Evolutionary conservation across 2,797 vertebrate species (phyloP).

Genomic region (Arrhamphus sclerolepis): DNA sequence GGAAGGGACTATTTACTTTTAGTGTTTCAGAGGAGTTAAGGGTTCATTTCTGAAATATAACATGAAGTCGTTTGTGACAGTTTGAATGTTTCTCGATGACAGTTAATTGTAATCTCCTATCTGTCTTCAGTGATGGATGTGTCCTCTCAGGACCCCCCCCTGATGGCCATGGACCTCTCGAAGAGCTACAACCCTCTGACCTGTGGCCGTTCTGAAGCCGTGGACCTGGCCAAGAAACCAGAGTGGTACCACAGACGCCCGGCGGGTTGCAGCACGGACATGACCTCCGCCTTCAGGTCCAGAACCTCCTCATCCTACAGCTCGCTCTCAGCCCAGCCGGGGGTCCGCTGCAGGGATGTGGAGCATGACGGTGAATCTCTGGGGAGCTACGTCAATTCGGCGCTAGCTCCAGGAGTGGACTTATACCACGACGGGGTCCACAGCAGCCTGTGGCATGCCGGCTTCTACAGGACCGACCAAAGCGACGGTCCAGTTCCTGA

Average conservation of each 20-base stretch:
- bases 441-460: slow-evolving; percentile 64
- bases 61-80: not conserved
- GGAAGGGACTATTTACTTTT: no score
- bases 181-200: slow-evolving; percentile 64
- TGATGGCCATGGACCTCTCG: slow-evolving; percentile 76
- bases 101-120: not conserved
- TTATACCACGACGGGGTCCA: slow-evolving; percentile 58
- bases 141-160: slow-evolving; percentile 63
- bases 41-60: no score
- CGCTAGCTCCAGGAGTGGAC: slow-evolving; percentile 49
- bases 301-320: slow-evolving; percentile 54
- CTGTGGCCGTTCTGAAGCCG: slow-evolving; percentile 50
- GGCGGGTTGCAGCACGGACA: slow-evolving; percentile 50
- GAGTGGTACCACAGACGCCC: slow-evolving; percentile 74
- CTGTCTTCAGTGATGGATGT: slow-evolving; percentile 74
- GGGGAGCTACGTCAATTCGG: slow-evolving; percentile 50
- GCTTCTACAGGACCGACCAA: slow-evolving; percentile 60
- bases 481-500: slow-evolving; percentile 27
- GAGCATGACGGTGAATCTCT: slow-evolving; percentile 40
- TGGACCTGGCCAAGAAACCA: slow-evolving; percentile 72
- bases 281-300: slow-evolving; percentile 56
- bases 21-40: no score
- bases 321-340: slow-evolving; percentile 26
- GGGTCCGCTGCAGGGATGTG: slow-evolving; percentile 52
- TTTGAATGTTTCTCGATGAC: not conserved